A percentile compares a stretch with the other conserved stretches of the same genome.
phyloP scores from a whole-genome alignment of 2,888 invertebrate species.

The Cylindroiulus punctatus region DNA sequence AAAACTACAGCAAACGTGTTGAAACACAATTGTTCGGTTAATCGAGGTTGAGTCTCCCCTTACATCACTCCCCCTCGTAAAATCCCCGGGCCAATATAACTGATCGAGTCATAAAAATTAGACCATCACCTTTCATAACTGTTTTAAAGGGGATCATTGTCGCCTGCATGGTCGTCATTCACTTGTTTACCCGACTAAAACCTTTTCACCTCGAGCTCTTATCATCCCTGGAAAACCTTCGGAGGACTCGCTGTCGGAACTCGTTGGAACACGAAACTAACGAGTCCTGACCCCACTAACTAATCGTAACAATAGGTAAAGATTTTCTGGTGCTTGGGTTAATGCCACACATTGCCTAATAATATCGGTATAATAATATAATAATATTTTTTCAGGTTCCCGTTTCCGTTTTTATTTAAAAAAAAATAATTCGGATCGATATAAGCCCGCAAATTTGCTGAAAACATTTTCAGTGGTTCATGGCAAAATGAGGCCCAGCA shows the following conservation, averaged over 20 bases:
- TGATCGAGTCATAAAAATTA: constrained; percentile 10
- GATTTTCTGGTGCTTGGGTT: background rate
- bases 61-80: background rate
- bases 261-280: background rate
- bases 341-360: constrained; percentile 15
- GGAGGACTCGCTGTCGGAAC: background rate
- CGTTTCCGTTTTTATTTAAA: background rate
- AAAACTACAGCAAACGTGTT: background rate
- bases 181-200: background rate
- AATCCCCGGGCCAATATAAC: background rate
- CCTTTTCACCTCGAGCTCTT: background rate
- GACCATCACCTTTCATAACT: background rate
- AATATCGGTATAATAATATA: background rate
- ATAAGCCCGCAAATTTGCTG: background rate
- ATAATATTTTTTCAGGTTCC: too few species aligned
- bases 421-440: background rate
- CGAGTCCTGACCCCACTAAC: background rate
- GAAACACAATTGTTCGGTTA: background rate
- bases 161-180: background rate
- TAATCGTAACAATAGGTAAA: background rate
- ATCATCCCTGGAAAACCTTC: background rate
- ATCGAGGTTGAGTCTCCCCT: background rate
- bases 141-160: background rate
- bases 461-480: background rate
- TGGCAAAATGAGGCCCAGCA: too few species aligned